Conservation (phyloP, 2,888 invertebrate species). For the Muschampia plurimacula region DNA sequence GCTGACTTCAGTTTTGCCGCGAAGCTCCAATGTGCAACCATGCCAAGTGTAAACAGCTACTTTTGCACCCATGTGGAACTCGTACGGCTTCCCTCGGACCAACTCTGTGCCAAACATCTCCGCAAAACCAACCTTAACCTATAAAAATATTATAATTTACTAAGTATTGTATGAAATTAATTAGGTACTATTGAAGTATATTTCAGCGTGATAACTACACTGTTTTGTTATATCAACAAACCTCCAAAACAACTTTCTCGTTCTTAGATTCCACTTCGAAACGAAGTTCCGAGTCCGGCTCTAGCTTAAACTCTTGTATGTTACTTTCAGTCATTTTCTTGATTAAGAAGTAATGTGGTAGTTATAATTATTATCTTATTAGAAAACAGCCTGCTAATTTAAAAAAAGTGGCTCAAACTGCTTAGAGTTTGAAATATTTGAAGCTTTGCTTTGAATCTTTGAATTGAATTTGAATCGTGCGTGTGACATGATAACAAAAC, state of each 20-base stretch:
- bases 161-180: background rate
- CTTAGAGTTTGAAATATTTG: too few species aligned
- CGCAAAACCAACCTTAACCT: slow-evolving; percentile 95
- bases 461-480: too few species aligned
- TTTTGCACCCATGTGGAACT: slow-evolving; percentile 95
- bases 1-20: slow-evolving; percentile 96
- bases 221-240: slow-evolving; percentile 6
- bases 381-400: background rate
- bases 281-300: slow-evolving; percentile 95
- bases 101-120: slow-evolving; percentile 99
- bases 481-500: too few species aligned
- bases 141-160: slow-evolving; percentile 38
- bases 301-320: slow-evolving; percentile 91
- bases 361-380: background rate
- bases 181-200: background rate
- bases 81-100: slow-evolving; percentile 96
- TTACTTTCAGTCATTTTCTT: slow-evolving; percentile 78
- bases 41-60: slow-evolving; percentile 98
- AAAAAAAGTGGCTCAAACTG: background rate
- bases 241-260: slow-evolving; percentile 93
- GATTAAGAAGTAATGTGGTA: background rate
- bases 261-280: slow-evolving; percentile 97
- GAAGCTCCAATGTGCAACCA: slow-evolving; percentile 94
- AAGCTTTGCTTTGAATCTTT: too few species aligned
- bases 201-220: background rate